Evolutionary conservation across 2,797 vertebrate species (phyloP).

Genomic region (Myotis vivesi): DNA sequence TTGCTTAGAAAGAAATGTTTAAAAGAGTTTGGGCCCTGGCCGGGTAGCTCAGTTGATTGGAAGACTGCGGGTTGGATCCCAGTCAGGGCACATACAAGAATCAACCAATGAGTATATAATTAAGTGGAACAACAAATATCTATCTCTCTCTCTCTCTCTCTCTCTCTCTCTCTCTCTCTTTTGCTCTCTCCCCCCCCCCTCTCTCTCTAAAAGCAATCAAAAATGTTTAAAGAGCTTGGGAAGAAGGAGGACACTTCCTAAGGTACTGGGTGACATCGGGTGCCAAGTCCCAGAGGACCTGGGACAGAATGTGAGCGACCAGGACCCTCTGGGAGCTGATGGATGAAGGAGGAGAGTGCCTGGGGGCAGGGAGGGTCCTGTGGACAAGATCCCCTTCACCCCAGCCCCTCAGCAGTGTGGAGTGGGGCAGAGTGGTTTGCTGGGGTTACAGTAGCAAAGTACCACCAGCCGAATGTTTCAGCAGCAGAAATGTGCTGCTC

Average conservation of each 20-base stretch:
- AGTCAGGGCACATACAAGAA: not conserved
- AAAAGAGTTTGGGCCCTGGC: not conserved
- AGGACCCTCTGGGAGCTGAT: not conserved
- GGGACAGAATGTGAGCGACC: not conserved
- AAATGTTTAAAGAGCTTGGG: not conserved
- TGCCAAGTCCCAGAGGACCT: not conserved
- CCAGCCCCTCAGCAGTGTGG: rapidly evolving
- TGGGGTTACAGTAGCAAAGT: not conserved
- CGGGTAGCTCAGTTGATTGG: not conserved
- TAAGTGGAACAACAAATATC: not conserved
- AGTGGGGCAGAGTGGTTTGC: rapidly evolving
- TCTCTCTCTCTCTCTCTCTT: not conserved
- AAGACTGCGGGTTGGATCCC: not conserved
- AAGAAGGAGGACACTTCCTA: not conserved
- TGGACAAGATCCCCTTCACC: not conserved
- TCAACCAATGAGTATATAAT: not conserved
- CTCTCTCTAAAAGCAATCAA: not conserved
- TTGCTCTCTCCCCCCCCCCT: not conserved
- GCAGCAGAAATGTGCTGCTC: not conserved
- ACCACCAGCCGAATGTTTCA: too few species aligned
- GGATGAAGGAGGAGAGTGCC: not conserved
- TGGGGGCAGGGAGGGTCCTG: too few species aligned
- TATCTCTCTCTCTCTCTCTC: too few species aligned
- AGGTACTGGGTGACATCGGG: too few species aligned
- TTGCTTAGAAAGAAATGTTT: not conserved